Evolutionary conservation across 2,888 invertebrate genomes (phyloP).

Genomic region (Trichogramma dendrolimi): DNA sequence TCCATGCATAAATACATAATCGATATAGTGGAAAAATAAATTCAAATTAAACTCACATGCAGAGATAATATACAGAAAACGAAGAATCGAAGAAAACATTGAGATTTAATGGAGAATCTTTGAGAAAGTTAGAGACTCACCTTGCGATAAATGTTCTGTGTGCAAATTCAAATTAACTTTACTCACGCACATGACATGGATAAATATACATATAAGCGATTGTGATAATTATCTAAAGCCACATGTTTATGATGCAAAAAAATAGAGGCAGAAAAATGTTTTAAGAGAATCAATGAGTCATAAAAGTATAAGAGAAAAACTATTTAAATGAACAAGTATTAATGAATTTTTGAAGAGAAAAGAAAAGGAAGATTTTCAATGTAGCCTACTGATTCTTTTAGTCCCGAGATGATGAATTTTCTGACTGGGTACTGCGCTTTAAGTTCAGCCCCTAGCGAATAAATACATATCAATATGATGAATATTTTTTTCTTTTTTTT

Average conservation of each 20-base stretch:
- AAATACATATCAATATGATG: not conserved
- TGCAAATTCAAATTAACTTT: too few species aligned
- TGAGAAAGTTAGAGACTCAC: not conserved
- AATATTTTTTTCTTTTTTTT: not conserved
- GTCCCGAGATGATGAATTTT: constrained; percentile 47
- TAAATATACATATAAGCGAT: too few species aligned
- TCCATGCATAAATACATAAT: not conserved
- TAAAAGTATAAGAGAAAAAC: constrained; percentile 9
- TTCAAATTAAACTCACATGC: too few species aligned
- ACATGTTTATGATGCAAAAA: too few species aligned
- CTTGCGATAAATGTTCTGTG: too few species aligned
- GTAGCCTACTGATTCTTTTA: constrained; percentile 48
- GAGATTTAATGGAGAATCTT: constrained; percentile 7
- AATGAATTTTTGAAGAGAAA: constrained; percentile 6
- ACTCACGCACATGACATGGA: too few species aligned
- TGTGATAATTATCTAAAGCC: too few species aligned
- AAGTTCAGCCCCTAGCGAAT: constrained; percentile 50
- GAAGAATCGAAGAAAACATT: not conserved
- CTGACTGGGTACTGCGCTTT: constrained; percentile 46
- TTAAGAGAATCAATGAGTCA: constrained; percentile 20
- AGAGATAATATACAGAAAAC: too few species aligned
- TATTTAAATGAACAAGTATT: constrained; percentile 16
- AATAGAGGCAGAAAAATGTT: not conserved
- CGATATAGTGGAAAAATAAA: too few species aligned
- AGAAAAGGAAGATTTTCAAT: constrained; percentile 39